Evolutionary conservation across 2,888 invertebrate species (phyloP), one percentile per base, ranked within the genome.

Genomic region (Octonoba sinensis): DNA sequence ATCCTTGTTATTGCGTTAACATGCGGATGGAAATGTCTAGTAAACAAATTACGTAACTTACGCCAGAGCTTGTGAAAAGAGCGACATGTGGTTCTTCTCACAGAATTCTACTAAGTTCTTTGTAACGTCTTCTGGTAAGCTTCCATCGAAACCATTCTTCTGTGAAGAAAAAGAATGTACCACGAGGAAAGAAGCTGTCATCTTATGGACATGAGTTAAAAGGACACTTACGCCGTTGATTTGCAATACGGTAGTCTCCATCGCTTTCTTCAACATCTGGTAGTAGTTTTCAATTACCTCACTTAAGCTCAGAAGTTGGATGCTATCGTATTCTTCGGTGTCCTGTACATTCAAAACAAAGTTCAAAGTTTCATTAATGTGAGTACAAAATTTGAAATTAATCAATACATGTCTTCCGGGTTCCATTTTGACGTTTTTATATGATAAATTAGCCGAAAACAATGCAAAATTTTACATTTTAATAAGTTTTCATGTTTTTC

Each of bases 251-350:
- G 67, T 51, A 20, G 56, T n/a, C 20, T 73, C 73, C 79, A 73
- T 79, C 22, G 65, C 79, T 27, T n/a, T 49, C 47, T 74, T 81
- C 54, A 81, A 20, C 64, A 67, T 47, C 62, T 62, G 66, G 54
- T 81, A 70, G 64, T 81, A 81, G n/a, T 49, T 15, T 24, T 81
- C 69, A 12, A 44, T 49, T 27, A 81, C 18, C 49, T 82, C 81
- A 22, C 70, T 71, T 12, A 70, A 6, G 49, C 81, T 82, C 16
- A 22, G 22, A n/a, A 82, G 64, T 49, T 70, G 75, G 20, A 82
- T 27, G 47, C 64, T 70, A 49, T 71, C 65, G 24, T 57, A 70
- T 18, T 62, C 67, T 13, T 79, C 78, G 8, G 18, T 8, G 18
- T 72, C 71, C 65, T 71, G 44, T 11, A 47, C 54, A 22, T 54